Evolutionary conservation across 1,140 invertebrate species (phyloP).

Genomic region (Papilio polytes): DNA sequence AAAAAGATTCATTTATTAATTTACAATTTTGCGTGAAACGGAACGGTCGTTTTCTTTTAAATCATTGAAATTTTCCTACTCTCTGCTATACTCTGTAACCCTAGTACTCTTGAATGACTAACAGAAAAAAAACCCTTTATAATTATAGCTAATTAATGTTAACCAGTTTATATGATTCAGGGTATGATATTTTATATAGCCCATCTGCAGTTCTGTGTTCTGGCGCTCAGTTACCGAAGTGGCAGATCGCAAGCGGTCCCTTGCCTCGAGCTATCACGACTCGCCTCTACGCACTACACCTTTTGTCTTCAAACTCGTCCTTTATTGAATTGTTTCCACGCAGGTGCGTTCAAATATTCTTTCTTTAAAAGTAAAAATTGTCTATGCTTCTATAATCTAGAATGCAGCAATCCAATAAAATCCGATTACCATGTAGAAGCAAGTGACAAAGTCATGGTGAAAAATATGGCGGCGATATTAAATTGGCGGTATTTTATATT

Average conservation of each 20-base stretch:
- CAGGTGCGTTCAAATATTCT: constrained; percentile 35
- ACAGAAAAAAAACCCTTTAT: neutral
- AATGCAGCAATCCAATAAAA: neutral
- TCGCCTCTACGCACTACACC: constrained; percentile 63
- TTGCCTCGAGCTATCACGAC: constrained; percentile 71
- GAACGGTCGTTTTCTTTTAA: no score
- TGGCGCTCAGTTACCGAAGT: constrained; percentile 73
- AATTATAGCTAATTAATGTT: neutral
- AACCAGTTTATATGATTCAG: neutral
- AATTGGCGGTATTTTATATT: neutral
- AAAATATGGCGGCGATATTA: neutral
- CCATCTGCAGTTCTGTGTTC: constrained; percentile 48
- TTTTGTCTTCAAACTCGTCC: constrained; percentile 61
- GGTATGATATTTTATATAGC: neutral
- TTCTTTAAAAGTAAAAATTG: neutral
- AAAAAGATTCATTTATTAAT: no score
- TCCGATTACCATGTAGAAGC: neutral
- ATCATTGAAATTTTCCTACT: no score
- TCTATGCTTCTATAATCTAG: neutral
- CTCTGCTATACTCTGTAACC: no score
- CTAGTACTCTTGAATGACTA: neutral
- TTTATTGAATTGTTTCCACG: constrained; percentile 55
- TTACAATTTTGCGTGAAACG: no score
- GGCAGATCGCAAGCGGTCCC: constrained; percentile 66
- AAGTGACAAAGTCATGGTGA: neutral